phyloP scores from a whole-genome alignment of 2,888 invertebrate genomes.

The Caenorhabditis plicata region DNA sequence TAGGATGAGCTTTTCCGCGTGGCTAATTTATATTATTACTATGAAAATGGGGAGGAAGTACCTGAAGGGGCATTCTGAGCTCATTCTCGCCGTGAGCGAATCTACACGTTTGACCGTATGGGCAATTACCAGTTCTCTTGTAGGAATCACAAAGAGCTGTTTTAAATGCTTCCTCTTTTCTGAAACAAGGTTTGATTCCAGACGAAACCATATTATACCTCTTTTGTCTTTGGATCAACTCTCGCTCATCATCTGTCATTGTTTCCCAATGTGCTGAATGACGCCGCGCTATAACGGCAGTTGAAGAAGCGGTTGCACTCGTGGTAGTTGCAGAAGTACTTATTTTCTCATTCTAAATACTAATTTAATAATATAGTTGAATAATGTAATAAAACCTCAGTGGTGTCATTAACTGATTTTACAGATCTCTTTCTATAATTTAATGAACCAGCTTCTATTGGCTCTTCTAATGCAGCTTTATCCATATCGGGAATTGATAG shows the following conservation, averaged over 20 bases:
- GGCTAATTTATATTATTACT: no score
- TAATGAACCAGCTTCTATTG: slow-evolving; percentile 20
- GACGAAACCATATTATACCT: no score
- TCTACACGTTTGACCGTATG: slow-evolving; percentile 56
- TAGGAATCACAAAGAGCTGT: slow-evolving; percentile 64
- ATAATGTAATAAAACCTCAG: slow-evolving; percentile 5
- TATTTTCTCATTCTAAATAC: no score
- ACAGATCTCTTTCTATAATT: slow-evolving; percentile 10
- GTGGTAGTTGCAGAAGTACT: no score
- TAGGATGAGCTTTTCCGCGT: slow-evolving; percentile 51
- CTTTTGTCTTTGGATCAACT: slow-evolving; percentile 32
- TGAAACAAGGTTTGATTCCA: no score
- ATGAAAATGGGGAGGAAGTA: no score
- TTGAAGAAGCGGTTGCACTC: slow-evolving; percentile 12
- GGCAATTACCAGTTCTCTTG: slow-evolving; percentile 44
- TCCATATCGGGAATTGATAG: slow-evolving; percentile 20
- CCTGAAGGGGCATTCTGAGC: slow-evolving; percentile 51
- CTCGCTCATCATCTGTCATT: slow-evolving; percentile 46
- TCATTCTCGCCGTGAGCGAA: slow-evolving; percentile 63
- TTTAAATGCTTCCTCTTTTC: slow-evolving; percentile 59
- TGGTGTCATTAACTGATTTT: slow-evolving; percentile 9
- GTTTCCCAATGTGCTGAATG: slow-evolving; percentile 36
- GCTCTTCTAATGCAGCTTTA: slow-evolving; percentile 14
- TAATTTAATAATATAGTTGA: background rate
- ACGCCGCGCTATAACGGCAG: no score